Conservation (phyloP, 2,113 vertebrate genomes). For the Uropsilus gracilis region DNA sequence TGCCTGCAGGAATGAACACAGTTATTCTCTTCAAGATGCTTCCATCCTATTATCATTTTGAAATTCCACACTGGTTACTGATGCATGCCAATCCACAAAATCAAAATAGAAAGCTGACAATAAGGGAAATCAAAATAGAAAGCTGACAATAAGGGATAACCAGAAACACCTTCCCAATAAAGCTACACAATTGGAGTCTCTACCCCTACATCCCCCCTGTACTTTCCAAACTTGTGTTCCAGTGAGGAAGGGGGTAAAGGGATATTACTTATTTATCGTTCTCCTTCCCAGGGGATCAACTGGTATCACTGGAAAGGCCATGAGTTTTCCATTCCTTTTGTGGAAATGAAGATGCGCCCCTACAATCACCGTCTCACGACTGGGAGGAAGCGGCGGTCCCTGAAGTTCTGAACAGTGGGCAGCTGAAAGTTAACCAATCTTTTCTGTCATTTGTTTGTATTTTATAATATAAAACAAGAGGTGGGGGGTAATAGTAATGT, state of each 20-base stretch:
- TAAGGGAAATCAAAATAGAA: neutral
- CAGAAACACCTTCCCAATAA: neutral
- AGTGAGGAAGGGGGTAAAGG: neutral
- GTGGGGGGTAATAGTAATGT: slow-evolving; percentile 57
- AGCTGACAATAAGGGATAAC: neutral
- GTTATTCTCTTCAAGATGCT: neutral
- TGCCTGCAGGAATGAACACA: neutral
- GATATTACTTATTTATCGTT: slow-evolving; percentile 50
- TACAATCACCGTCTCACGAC: slow-evolving; percentile 91
- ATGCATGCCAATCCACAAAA: neutral
- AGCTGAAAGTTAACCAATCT: slow-evolving; percentile 69
- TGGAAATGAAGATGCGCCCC: slow-evolving; percentile 99
- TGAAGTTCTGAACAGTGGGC: slow-evolving; percentile 86
- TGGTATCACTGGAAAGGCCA: slow-evolving; percentile 99
- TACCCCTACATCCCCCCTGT: neutral
- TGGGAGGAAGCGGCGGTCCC: slow-evolving; percentile 93
- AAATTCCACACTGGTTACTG: neutral
- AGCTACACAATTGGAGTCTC: neutral
- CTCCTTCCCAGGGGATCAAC: slow-evolving; percentile 94
- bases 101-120: neutral
- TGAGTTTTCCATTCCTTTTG: slow-evolving; percentile 97
- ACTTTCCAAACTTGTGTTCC: neutral
- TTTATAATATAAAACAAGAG: slow-evolving; percentile 82
- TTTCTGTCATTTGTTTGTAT: slow-evolving; percentile 86
- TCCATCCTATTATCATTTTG: neutral